phyloP scores from a whole-genome alignment of 2,113 vertebrate species.

The Catharus fuscescens region DNA sequence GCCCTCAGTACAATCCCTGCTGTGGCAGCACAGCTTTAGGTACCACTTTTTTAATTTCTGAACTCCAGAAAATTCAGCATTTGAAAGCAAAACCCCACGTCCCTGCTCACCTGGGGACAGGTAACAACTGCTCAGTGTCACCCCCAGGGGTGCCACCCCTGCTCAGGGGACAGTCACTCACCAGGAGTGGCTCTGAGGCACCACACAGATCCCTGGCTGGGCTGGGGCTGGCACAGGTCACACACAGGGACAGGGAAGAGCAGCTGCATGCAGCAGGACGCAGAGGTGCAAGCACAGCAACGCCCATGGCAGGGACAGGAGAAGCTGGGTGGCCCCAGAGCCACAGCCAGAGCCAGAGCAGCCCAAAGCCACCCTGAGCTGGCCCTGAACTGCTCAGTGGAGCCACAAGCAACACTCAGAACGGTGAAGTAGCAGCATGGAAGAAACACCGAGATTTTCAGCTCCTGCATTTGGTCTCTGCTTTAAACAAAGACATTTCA shows the following conservation, averaged over 20 bases:
- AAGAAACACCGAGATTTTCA: not conserved
- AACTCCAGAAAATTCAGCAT: not conserved
- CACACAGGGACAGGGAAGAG: not conserved
- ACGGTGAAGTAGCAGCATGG: not conserved
- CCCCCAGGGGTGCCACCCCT: not conserved
- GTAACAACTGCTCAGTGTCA: rapidly evolving
- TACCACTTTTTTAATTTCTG: not conserved
- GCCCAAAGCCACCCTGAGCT: not conserved
- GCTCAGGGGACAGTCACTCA: not conserved
- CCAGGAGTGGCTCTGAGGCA: not conserved
- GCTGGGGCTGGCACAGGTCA: not conserved
- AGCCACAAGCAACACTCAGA: not conserved
- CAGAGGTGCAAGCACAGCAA: not conserved
- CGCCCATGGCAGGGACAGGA: not conserved
- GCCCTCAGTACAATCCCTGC: not conserved
- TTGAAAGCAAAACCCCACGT: not conserved
- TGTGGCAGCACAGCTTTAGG: not conserved
- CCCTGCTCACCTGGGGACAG: not conserved
- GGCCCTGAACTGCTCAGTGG: not conserved
- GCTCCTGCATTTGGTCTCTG: not conserved
- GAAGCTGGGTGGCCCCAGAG: not conserved
- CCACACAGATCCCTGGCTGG: not conserved
- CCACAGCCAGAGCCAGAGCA: not conserved
- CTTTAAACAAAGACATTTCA: not conserved
- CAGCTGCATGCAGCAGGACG: not conserved